Base-by-base conservation (phyloP, 2,797 vertebrate genomes). In the Luscinia luscinia region DNA sequence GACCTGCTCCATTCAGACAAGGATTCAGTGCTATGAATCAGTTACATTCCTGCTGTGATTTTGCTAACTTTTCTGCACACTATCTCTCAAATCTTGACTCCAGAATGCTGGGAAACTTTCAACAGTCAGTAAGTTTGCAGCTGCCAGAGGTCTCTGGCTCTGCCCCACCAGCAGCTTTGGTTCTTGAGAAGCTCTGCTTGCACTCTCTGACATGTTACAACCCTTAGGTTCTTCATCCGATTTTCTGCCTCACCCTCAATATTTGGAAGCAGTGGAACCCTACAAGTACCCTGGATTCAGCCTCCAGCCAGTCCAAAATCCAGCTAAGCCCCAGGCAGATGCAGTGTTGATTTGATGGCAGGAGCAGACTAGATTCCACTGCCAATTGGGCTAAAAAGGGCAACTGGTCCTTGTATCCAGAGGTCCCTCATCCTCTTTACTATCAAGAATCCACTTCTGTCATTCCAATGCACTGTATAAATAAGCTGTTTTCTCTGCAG, bases 401-500 rank as follows among this genome's bases (percentile, higher is more conserved):
- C 41, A 52, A 66, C 58, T 67, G 76, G 45, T 78, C 62, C 62
- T 90, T 8, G 1, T 84, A 63, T 54, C 52, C 73, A 90, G 79
- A 76, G 59, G 74, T 93, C 30, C 57, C 82, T 89, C 63, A 48
- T 66, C 28, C 28, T 78, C 63, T 73, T 89, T 64, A 41, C 82
- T 78, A 72, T 46, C 66, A 88, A 90, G 84, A 89, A 66, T 70
- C 68, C 61, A 41, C 61, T 90, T 74, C 43, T 94, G 57, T 48
- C 87, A 83, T 80, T 89, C 43, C 54, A 80, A 52, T 61, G 59
- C 38, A 23, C 30, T 49, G 45, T 81, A 88, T 54, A 90, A 95
- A 90, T 86, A 95, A 95, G 94, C 32, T 77, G 66, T 92, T 96
- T 96, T 93, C 94, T 95, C 87, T 95, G 94, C 95, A 96, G 94